Evolutionary conservation across 2,113 vertebrate species (phyloP), one percentile per base, ranked within the genome.

Genomic region (Ceyx melanurus): DNA sequence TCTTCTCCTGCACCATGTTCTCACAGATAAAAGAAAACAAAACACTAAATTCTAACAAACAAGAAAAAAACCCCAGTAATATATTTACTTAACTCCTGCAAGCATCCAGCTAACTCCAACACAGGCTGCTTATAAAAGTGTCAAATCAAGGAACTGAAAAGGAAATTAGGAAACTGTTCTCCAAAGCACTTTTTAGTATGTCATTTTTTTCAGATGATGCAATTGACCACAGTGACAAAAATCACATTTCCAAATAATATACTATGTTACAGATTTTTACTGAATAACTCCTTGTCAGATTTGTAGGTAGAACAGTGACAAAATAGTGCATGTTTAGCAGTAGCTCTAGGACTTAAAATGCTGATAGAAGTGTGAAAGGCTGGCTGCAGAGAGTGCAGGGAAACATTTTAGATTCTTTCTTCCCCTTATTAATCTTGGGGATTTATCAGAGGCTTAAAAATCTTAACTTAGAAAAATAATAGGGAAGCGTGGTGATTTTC

Each of bases 371-470:
- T 40, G 17, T 6, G 33, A 48, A 84, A 42, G 26, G 9, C 19
- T 60, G 45, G 74, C 33, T 81, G 40, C n/a, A 76, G 40, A 81
- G 21, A 45, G 7, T 57, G 13, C 37, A 64, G 15, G 74, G 53
- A 67, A 86, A 74, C 11, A 35, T 83, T 91, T 83, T 48, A 23
- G 64, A 42, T 80, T 74, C 25, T 19, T 84, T 79, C 40, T 71
- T 88, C 46, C 35, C 68, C n/a, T 61, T 90, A 84, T 16, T 93
- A 84, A 81, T 84, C 80, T 68, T 61, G 13, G 35, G 48, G 35
- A 58, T 94, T 95, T 94, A 81, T 64, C 4, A 3, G 78, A 71
- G 43, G n/a, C 48, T 91, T 88, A 88, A 77, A 95, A 85, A 64
- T 61, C 29, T 60, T 88, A 56, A 86, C 46, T 26, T 53, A 81